phyloP scores from a whole-genome alignment of 1,140 invertebrate genomes.

The Sitodiplosis mosellana region DNA sequence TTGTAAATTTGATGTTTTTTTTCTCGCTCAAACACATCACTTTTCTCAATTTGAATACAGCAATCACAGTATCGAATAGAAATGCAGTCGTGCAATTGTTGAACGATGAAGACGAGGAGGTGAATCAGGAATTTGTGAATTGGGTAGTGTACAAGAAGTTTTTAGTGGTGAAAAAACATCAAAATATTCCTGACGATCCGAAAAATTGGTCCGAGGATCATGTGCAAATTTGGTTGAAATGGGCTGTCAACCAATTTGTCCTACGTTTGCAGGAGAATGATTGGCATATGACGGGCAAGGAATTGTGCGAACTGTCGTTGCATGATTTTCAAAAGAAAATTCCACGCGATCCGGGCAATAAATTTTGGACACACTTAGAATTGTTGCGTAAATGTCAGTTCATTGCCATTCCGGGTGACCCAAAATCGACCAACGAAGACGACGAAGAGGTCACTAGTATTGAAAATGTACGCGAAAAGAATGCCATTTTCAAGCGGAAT shows the following conservation, averaged over 20 bases:
- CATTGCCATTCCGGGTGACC: constrained; percentile 29
- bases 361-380: constrained; percentile 91
- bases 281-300: constrained; percentile 61
- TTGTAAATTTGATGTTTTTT: too few relatives aligned
- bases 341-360: constrained; percentile 62
- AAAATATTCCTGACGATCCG: constrained; percentile 50
- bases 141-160: constrained; percentile 73
- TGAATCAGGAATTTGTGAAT: constrained; percentile 35
- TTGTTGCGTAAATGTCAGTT: constrained; percentile 80
- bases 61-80: too few relatives aligned
- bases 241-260: constrained; percentile 79
- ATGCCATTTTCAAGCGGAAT: constrained; percentile 15
- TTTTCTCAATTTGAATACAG: too few relatives aligned
- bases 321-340: constrained; percentile 44
- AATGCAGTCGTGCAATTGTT: too few relatives aligned
- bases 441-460: neutral
- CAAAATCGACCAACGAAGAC: constrained; percentile 5
- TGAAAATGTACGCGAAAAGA: constrained; percentile 13
- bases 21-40: too few relatives aligned
- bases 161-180: constrained; percentile 49
- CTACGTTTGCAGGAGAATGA: constrained; percentile 38
- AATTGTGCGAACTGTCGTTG: constrained; percentile 54
- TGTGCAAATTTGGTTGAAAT: constrained; percentile 77
- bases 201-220: constrained; percentile 45
- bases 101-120: constrained; percentile 9